phyloP scores from a whole-genome alignment of 2,888 invertebrate species.

The Eristalis pertinax region DNA sequence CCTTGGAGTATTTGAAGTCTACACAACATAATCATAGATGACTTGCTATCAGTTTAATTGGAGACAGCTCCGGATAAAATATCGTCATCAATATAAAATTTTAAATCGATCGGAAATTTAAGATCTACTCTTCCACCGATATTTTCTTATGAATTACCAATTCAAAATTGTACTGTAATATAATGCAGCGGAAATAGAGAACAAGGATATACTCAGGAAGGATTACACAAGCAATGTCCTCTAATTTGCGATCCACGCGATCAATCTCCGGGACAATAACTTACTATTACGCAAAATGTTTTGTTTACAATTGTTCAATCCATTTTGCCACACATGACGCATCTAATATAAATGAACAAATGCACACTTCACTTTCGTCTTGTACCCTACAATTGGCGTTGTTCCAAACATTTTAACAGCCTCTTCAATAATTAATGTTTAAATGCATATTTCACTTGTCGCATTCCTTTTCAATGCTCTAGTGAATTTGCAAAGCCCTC shows the following conservation, averaged over 20 bases:
- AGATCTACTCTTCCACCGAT: too few relatives aligned
- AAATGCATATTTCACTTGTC: slow-evolving; percentile 28
- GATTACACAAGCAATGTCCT: too few relatives aligned
- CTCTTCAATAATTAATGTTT: slow-evolving; percentile 20
- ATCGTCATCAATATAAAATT: too few relatives aligned
- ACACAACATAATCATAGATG: too few relatives aligned
- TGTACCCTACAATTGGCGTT: slow-evolving; percentile 23
- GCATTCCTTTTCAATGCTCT: slow-evolving; percentile 1
- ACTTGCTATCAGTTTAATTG: too few relatives aligned
- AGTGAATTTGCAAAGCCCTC: neutral
- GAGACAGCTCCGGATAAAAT: too few relatives aligned
- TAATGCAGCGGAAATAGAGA: too few relatives aligned
- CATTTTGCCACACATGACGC: neutral
- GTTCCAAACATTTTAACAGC: slow-evolving; percentile 19
- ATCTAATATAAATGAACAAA: neutral
- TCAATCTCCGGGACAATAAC: neutral
- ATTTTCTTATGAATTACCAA: too few relatives aligned
- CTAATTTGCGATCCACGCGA: too few relatives aligned
- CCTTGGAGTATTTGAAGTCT: neutral
- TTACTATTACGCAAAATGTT: neutral
- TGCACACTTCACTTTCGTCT: neutral
- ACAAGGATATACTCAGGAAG: too few relatives aligned
- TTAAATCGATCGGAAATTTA: too few relatives aligned
- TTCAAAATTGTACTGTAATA: too few relatives aligned
- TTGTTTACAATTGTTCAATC: neutral